phyloP scores from a whole-genome alignment of 2,113 vertebrate genomes.

The Erinaceus europaeus region DNA sequence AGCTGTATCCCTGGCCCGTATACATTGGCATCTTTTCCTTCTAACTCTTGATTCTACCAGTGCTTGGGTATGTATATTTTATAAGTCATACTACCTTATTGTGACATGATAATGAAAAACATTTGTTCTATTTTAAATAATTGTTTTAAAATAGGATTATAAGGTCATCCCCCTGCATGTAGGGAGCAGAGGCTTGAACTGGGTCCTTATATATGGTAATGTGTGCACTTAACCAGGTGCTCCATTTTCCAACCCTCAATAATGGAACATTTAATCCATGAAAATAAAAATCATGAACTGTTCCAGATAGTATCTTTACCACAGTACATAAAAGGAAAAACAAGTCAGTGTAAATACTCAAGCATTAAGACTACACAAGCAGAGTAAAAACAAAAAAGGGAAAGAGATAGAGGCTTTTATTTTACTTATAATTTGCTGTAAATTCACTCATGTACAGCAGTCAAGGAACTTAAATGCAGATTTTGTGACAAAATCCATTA shows the following conservation, averaged over 20 bases:
- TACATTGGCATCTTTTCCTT: constrained; percentile 6
- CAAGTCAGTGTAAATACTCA: constrained; percentile 20
- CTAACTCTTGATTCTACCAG: neutral
- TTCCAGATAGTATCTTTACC: constrained; percentile 14
- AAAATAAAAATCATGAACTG: constrained; percentile 30
- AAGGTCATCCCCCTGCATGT: too few species aligned
- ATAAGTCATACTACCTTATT: neutral
- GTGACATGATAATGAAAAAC: constrained; percentile 24
- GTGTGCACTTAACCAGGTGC: too few species aligned
- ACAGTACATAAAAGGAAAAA: constrained; percentile 7
- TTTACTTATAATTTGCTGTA: constrained; percentile 10
- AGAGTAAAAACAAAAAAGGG: constrained; percentile 30
- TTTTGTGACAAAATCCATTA: neutral
- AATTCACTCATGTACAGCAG: neutral
- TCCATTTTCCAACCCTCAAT: too few species aligned
- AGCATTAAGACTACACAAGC: constrained; percentile 10
- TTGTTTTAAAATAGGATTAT: constrained; percentile 37
- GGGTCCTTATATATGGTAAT: too few species aligned
- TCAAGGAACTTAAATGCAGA: constrained; percentile 3
- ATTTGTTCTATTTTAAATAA: too few species aligned
- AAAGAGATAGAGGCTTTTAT: neutral
- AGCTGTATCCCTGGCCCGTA: too few species aligned
- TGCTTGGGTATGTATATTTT: neutral
- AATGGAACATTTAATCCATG: constrained; percentile 6
- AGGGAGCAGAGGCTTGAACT: too few species aligned